Evolutionary conservation across 2,797 vertebrate genomes (phyloP).

Genomic region (Mionectes olivaceus): DNA sequence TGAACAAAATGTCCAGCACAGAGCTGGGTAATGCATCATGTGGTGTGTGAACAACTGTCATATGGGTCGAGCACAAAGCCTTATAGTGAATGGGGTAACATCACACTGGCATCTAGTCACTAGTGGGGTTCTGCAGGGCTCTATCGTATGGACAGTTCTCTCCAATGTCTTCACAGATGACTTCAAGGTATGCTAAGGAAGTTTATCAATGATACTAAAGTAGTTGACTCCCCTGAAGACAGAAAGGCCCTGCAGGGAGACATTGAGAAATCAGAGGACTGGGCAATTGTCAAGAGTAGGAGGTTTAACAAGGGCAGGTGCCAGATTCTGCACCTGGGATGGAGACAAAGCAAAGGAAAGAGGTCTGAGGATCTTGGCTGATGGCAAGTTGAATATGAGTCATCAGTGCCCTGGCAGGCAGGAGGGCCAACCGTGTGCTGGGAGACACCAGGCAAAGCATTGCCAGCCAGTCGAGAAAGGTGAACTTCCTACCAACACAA

Average conservation of each 20-base stretch:
- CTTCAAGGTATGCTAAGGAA: neutral
- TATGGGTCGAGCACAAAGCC: neutral
- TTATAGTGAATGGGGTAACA: neutral
- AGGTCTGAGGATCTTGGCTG: neutral
- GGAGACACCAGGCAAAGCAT: neutral
- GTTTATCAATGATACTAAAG: neutral
- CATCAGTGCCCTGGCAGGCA: neutral
- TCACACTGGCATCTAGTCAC: too few relatives aligned
- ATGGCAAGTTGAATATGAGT: neutral
- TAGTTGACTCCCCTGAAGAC: neutral
- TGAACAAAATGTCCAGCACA: neutral
- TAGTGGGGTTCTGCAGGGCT: neutral
- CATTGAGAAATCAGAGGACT: neutral
- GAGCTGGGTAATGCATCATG: neutral
- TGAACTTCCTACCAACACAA: neutral
- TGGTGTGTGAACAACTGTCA: neutral
- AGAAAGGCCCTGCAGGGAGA: neutral
- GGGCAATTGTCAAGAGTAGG: neutral
- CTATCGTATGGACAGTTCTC: neutral
- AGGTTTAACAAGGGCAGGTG: neutral
- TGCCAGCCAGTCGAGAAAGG: neutral
- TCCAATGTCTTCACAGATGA: accelerated
- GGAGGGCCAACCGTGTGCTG: accelerated
- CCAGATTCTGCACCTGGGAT: neutral
- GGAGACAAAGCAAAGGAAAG: neutral